Evolutionary conservation across 1,140 invertebrate species (phyloP).

Genomic region (Euura lappo): DNA sequence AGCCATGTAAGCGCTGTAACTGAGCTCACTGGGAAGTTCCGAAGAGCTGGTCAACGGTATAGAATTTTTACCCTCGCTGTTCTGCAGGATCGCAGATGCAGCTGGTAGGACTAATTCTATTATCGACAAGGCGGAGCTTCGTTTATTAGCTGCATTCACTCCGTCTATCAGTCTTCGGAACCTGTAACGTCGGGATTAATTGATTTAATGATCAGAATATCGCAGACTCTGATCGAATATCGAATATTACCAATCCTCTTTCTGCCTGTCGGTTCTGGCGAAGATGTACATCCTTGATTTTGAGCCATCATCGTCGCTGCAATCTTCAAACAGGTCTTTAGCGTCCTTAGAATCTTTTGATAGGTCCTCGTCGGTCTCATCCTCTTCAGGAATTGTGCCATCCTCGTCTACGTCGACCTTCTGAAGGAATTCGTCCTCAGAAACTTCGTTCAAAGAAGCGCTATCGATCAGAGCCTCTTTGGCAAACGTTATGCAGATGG

Average conservation of each 20-base stretch:
- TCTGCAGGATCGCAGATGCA: constrained; percentile 30
- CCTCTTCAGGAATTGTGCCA: constrained; percentile 45
- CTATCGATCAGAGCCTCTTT: constrained; percentile 45
- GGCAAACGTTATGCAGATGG: constrained; percentile 74
- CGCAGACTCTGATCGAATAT: background rate
- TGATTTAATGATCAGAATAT: constrained; percentile 8
- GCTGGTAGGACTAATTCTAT: constrained; percentile 34
- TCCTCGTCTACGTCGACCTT: constrained; percentile 40
- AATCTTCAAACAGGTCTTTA: constrained; percentile 50
- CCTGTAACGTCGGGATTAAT: constrained; percentile 33
- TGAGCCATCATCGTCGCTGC: constrained; percentile 41
- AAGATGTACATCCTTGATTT: constrained; percentile 71
- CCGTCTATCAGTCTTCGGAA: constrained; percentile 52
- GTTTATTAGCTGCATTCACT: constrained; percentile 38
- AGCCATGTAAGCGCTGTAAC: constrained; percentile 52
- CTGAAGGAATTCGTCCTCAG: constrained; percentile 39
- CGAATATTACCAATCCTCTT: constrained; percentile 82
- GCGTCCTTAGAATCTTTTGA: constrained; percentile 40
- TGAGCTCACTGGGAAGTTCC: constrained; percentile 42
- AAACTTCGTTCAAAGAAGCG: constrained; percentile 42
- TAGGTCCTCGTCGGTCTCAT: constrained; percentile 47
- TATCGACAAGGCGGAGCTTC: constrained; percentile 37
- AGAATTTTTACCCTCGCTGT: constrained; percentile 42
- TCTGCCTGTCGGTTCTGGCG: constrained; percentile 82
- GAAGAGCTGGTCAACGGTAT: constrained; percentile 27